phyloP scores from a whole-genome alignment of 37 sponge, comb jelly and placozoan species.

The Agelas oroides region DNA sequence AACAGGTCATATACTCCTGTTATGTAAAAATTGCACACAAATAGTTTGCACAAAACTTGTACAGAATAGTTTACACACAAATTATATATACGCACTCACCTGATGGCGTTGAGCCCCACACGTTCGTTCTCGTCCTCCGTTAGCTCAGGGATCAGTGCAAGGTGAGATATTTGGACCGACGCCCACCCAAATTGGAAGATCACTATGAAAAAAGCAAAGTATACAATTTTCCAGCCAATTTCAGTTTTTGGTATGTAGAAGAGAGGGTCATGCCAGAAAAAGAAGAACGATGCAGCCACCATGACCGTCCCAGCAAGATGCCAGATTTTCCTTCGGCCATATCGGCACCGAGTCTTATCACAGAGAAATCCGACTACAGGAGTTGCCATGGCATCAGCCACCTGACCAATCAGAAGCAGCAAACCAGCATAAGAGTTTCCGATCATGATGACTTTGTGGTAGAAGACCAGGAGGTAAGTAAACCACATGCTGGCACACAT shows the following conservation, averaged over 20 bases:
- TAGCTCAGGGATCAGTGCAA: slow-evolving; percentile 95
- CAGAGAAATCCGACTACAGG: slow-evolving; percentile 89
- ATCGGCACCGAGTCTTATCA: slow-evolving; percentile 76
- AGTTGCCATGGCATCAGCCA: slow-evolving; percentile 89
- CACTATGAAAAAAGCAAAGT: slow-evolving; percentile 80
- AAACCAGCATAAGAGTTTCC: slow-evolving; percentile 81
- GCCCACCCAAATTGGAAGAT: slow-evolving; percentile 99
- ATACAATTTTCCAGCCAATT: slow-evolving; percentile 42
- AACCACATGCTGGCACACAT: slow-evolving; percentile 97
- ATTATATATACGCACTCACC: slow-evolving; percentile 59
- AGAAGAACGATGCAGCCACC: slow-evolving; percentile 85
- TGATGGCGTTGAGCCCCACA: slow-evolving; percentile 94
- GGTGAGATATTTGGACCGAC: slow-evolving; percentile 91
- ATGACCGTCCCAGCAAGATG: slow-evolving; percentile 87
- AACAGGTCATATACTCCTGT: no score
- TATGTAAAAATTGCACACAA: no score
- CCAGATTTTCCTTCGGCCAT: slow-evolving; percentile 95
- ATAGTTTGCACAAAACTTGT: no score
- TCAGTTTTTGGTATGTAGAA: not conserved
- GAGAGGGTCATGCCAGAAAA: slow-evolving; percentile 79
- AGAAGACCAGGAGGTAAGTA: slow-evolving; percentile 92
- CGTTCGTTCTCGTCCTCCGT: slow-evolving; percentile 77
- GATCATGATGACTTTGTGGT: slow-evolving; percentile 73
- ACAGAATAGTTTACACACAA: not conserved
- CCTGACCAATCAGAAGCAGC: slow-evolving; percentile 93